Evolutionary conservation across 2,797 vertebrate genomes (phyloP).

Genomic region (Sternotherus odoratus): DNA sequence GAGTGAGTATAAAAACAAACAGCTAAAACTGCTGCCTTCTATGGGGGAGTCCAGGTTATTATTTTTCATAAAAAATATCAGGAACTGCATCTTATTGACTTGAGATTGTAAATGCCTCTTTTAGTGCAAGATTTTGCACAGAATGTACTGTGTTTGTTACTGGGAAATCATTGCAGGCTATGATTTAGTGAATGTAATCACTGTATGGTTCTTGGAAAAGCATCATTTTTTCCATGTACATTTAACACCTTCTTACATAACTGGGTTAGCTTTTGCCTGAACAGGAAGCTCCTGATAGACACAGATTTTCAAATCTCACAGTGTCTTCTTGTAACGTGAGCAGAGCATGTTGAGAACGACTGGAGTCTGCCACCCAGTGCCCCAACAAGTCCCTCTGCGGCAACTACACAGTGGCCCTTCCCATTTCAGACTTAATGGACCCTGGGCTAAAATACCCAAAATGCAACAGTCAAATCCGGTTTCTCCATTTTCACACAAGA

Average conservation of each 20-base stretch:
- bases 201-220: constrained; percentile 56
- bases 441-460: accelerated
- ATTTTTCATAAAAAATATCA: constrained; percentile 60
- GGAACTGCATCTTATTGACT: constrained; percentile 58
- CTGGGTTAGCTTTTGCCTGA: constrained; percentile 68
- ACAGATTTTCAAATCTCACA: constrained; percentile 39
- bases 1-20: constrained; percentile 49
- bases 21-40: constrained; percentile 42
- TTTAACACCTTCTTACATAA: constrained; percentile 71
- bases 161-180: constrained; percentile 55
- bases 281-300: constrained; percentile 46
- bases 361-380: accelerated
- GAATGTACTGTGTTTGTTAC: constrained; percentile 54
- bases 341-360: constrained; percentile 13
- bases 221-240: constrained; percentile 48
- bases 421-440: background rate
- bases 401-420: background rate
- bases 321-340: constrained; percentile 26
- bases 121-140: constrained; percentile 56
- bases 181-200: constrained; percentile 58
- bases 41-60: constrained; percentile 42
- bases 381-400: accelerated
- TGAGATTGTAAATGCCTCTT: constrained; percentile 60
- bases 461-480: background rate
- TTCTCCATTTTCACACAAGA: accelerated